These are phyloP conservation scores for Helicorthomorpha holstii DNA, from an alignment of 1,140 invertebrate species.

Conservation along the genomic window DNA sequence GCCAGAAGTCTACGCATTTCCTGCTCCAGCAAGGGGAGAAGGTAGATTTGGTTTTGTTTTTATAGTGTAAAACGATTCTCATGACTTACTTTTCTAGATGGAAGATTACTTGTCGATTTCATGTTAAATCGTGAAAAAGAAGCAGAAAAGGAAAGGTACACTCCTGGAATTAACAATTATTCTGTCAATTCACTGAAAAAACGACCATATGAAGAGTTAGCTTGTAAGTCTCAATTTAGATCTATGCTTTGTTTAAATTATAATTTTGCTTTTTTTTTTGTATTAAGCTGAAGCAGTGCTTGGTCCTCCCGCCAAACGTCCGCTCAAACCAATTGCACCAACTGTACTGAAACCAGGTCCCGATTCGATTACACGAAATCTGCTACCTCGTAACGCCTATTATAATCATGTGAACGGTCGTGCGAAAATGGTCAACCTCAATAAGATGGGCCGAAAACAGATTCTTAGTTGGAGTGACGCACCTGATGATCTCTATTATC, in stretches of 20 bases:
- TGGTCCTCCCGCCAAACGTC: conserved; percentile 36
- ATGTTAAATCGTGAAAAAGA: conserved; percentile 1
- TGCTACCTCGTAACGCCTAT: conserved; percentile 17
- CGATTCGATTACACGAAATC: conserved; percentile 4
- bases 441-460: conserved; percentile 49
- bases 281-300: conserved; percentile 21
- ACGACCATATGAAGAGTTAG: conserved; percentile 65
- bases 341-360: conserved; percentile 16
- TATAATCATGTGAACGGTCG: conserved; percentile 39
- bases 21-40: conserved; percentile 66
- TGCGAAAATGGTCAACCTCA: conserved; percentile 47
- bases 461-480: conserved; percentile 96
- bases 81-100: not conserved
- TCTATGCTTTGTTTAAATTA: not conserved
- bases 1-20: conserved; percentile 61
- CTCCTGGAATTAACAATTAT: conserved; percentile 27
- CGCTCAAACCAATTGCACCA: conserved; percentile 11
- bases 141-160: conserved; percentile 4
- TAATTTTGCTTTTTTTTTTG: not conserved
- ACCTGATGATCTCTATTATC: conserved; percentile 90
- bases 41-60: conserved; percentile 23
- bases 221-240: conserved; percentile 37
- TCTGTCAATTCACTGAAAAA: conserved; percentile 45
- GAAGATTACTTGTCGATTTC: not conserved
- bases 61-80: not conserved